Percentiles rank a stretch among this genome's conserved stretches.
phyloP scores from a whole-genome alignment of 2,113 vertebrate genomes.

The Rhipidura dahli region DNA sequence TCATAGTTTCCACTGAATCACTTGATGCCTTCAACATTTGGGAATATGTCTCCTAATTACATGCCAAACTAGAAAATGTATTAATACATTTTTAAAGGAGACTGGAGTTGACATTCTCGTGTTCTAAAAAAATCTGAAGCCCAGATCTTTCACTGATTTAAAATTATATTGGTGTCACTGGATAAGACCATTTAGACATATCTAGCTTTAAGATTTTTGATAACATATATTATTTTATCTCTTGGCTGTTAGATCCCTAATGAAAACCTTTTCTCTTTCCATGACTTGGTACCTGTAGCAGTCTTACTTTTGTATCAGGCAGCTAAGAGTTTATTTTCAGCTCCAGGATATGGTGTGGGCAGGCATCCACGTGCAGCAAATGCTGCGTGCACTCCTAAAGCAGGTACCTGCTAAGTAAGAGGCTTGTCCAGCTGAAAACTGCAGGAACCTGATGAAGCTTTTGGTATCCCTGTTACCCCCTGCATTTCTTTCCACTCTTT shows the following conservation, averaged over 20 bases:
- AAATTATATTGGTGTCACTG: background rate
- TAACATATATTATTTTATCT: background rate
- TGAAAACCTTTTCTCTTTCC: background rate
- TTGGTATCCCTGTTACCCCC: background rate
- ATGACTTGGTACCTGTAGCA: background rate
- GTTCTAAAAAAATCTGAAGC: background rate
- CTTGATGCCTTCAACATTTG: background rate
- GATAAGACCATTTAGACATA: background rate
- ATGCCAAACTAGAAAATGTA: background rate
- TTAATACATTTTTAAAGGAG: background rate
- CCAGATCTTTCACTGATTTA: background rate
- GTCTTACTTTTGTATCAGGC: background rate
- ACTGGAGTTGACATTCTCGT: background rate
- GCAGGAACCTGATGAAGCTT: background rate
- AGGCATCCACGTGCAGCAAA: background rate
- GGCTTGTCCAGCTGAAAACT: background rate
- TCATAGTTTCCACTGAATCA: background rate
- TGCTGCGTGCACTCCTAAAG: accelerated
- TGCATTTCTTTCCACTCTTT: background rate
- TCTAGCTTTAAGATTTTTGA: background rate
- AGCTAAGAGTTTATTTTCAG: background rate
- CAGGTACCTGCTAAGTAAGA: background rate
- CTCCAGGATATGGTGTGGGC: accelerated
- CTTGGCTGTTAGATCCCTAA: background rate
- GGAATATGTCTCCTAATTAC: background rate